Evolutionary conservation across 2,113 vertebrate species (phyloP).

Genomic region (Leucopsar rothschildi): DNA sequence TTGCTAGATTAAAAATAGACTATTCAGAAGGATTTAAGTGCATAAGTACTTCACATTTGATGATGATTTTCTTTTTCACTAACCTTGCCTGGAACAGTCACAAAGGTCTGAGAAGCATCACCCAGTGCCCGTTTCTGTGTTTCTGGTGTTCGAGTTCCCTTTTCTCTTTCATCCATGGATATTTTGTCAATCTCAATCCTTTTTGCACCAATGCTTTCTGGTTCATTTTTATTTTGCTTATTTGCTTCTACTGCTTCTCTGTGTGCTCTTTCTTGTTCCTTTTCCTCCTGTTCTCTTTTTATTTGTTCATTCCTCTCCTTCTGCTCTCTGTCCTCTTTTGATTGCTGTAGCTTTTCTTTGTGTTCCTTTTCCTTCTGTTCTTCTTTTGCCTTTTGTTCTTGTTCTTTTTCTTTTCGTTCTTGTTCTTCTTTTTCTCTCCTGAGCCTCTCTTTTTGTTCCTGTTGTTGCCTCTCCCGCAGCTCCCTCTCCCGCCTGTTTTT

Average conservation of each 20-base stretch:
- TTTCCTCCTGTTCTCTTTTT: constrained; percentile 51
- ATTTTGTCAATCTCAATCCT: constrained; percentile 65
- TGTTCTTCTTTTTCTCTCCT: constrained; percentile 56
- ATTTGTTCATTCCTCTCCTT: constrained; percentile 66
- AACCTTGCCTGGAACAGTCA: constrained; percentile 64
- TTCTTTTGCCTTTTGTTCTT: constrained; percentile 67
- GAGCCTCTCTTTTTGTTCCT: constrained; percentile 70
- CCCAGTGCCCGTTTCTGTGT: constrained; percentile 25
- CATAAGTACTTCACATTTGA: neutral
- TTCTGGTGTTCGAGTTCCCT: constrained; percentile 56
- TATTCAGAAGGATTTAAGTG: neutral
- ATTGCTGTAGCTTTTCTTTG: constrained; percentile 47
- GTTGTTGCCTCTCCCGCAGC: constrained; percentile 69
- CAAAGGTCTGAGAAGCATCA: constrained; percentile 16
- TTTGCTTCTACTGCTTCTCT: constrained; percentile 66
- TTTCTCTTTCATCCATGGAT: constrained; percentile 65
- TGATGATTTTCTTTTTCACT: neutral
- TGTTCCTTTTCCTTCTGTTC: constrained; percentile 65
- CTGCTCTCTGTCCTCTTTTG: constrained; percentile 71
- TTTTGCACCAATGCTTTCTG: constrained; percentile 61
- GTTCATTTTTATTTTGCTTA: constrained; percentile 62
- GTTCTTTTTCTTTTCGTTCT: constrained; percentile 66
- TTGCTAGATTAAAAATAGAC: neutral
- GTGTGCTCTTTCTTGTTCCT: constrained; percentile 60
- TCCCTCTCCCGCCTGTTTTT: constrained; percentile 82